These are phyloP conservation scores for Schizothorax lantsangensis DNA, from an alignment of 2,797 vertebrate species.

Conservation along the genomic window DNA sequence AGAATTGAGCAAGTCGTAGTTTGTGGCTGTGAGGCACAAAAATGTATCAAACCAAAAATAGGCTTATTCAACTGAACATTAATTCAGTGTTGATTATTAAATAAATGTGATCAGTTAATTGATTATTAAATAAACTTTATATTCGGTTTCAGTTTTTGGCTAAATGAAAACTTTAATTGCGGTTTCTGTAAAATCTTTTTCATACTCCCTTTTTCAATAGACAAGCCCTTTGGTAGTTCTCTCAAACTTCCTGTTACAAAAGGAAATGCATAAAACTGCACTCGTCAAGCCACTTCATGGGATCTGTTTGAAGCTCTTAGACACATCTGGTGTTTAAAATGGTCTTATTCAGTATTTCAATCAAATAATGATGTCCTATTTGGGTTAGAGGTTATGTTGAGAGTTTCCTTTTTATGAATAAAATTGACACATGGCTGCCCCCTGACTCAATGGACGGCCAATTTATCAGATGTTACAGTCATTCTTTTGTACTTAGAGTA, in stretches of 20 bases:
- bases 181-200: background rate
- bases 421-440: constrained; percentile 13
- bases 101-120: background rate
- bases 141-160: background rate
- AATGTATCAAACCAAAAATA: too few species aligned
- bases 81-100: background rate
- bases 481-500: constrained; percentile 53
- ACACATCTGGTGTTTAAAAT: constrained; percentile 20
- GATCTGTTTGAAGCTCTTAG: background rate
- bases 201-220: background rate
- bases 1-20: background rate
- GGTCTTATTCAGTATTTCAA: background rate
- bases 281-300: background rate
- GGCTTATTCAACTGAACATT: background rate
- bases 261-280: background rate
- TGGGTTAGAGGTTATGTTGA: constrained; percentile 10
- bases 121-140: background rate
- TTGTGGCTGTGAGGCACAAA: background rate
- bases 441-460: constrained; percentile 19
- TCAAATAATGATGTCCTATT: constrained; percentile 6
- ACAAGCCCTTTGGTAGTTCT: background rate
- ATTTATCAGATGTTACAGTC: constrained; percentile 38
- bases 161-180: background rate
- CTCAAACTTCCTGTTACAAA: background rate
- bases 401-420: constrained; percentile 26